Conservation (phyloP, 2,888 invertebrate genomes). For the Agrilus mali region DNA sequence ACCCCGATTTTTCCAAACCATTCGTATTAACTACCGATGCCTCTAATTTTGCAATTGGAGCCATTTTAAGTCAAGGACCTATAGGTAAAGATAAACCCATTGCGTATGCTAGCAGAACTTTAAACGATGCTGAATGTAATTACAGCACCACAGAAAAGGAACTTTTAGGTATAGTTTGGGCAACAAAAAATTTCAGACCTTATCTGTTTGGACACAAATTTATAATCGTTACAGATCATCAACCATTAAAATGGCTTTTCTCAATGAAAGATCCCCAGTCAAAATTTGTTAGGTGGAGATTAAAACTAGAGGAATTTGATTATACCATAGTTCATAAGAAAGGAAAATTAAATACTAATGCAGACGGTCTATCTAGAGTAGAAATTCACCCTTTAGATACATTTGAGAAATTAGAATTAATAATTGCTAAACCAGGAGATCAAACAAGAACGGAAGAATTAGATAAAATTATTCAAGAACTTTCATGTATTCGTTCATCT, state of each 20-base stretch:
- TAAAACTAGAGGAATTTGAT: slow-evolving; percentile 6
- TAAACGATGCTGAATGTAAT: slow-evolving; percentile 15
- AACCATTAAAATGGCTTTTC: slow-evolving; percentile 11
- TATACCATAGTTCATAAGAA: slow-evolving; percentile 9
- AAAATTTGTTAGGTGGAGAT: slow-evolving; percentile 14
- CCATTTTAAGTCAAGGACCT: slow-evolving; percentile 19
- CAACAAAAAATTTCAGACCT: slow-evolving; percentile 6
- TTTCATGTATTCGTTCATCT: too few species aligned
- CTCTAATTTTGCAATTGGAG: slow-evolving; percentile 19
- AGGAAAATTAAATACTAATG: slow-evolving; percentile 14
- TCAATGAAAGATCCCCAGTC: slow-evolving; percentile 10
- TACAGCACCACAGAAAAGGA: slow-evolving; percentile 8
- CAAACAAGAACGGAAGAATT: too few species aligned
- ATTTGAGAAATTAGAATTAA: too few species aligned
- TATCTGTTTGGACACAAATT: slow-evolving; percentile 12
- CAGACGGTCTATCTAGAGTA: slow-evolving; percentile 17
- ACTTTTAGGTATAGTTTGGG: slow-evolving; percentile 7
- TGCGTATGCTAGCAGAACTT: slow-evolving; percentile 20
- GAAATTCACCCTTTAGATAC: neutral
- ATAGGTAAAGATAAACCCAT: slow-evolving; percentile 19
- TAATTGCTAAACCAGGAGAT: too few species aligned
- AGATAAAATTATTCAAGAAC: too few species aligned
- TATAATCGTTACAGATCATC: slow-evolving; percentile 17
- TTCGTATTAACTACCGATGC: slow-evolving; percentile 24
- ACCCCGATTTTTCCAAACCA: slow-evolving; percentile 23